Percentiles rank a stretch among this genome's conserved stretches.
Conservation (phyloP, 1,140 invertebrate species). For the Papilio aristodemus region DNA sequence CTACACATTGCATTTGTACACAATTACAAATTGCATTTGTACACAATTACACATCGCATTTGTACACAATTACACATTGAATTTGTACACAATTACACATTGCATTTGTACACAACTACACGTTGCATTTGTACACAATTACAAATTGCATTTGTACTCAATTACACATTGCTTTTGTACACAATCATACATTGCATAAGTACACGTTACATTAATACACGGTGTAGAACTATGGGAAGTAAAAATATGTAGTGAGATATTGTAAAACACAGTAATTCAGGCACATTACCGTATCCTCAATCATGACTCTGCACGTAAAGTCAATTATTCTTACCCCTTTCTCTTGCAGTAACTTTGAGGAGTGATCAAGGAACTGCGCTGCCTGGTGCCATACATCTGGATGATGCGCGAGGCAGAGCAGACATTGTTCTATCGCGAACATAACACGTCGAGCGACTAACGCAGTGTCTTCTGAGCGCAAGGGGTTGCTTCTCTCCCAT, state of each 20-base stretch:
- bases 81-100: too few species aligned
- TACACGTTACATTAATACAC: not conserved
- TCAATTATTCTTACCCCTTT: constrained; percentile 87
- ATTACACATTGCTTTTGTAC: too few species aligned
- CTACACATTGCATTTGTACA: too few species aligned
- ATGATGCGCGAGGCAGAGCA: constrained; percentile 97
- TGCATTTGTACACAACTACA: too few species aligned
- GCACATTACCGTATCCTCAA: too few species aligned
- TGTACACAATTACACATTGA: too few species aligned
- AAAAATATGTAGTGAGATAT: too few species aligned
- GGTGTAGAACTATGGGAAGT: not conserved
- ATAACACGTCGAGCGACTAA: constrained; percentile 96
- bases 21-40: too few species aligned
- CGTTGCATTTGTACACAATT: not conserved
- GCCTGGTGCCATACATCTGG: constrained; percentile 99
- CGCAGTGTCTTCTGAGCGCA: constrained; percentile 96
- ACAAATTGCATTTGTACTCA: not conserved
- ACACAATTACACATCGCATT: too few species aligned
- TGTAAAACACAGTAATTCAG: too few species aligned
- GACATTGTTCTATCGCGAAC: constrained; percentile 99
- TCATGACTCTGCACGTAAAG: too few species aligned
- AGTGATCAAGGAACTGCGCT: constrained; percentile 96
- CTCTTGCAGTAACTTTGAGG: constrained; percentile 94
- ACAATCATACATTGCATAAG: not conserved
- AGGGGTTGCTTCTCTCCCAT: constrained; percentile 98